Evolutionary conservation across 2,797 vertebrate genomes (phyloP).

Genomic region (Megaceryle alcyon): DNA sequence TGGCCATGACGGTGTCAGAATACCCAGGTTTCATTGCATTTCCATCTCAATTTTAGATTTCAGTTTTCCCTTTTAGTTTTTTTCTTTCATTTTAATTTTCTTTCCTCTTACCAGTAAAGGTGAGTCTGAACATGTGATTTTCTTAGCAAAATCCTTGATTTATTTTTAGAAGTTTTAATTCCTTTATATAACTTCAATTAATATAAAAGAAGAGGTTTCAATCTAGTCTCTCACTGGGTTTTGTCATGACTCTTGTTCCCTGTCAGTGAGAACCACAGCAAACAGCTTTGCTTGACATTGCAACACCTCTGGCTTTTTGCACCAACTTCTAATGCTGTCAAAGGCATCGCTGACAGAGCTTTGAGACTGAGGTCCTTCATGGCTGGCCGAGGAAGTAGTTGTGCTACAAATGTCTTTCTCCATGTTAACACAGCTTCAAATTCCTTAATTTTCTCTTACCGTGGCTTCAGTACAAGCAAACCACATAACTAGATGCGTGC

Average conservation of each 20-base stretch:
- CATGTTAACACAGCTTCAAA: not conserved
- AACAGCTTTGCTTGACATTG: not conserved
- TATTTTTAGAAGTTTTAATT: not conserved
- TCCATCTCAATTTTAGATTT: not conserved
- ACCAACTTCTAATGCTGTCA: not conserved
- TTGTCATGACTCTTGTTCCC: not conserved
- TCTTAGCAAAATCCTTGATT: not conserved
- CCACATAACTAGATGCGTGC: fast-evolving
- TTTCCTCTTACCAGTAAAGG: not conserved
- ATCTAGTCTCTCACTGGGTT: fast-evolving
- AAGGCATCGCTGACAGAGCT: not conserved
- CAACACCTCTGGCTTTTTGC: not conserved
- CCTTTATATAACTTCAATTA: not conserved
- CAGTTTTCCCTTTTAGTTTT: not conserved
- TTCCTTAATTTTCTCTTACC: not conserved
- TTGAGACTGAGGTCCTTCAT: not conserved
- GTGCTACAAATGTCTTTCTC: not conserved
- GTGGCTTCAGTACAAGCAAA: not conserved
- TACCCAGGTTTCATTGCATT: not conserved
- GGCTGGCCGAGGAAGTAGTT: not conserved
- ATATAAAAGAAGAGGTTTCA: not conserved
- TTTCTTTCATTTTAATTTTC: not conserved
- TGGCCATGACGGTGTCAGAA: not conserved
- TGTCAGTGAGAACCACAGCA: not conserved
- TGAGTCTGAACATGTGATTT: not conserved